Evolutionary conservation across 1,140 invertebrate species (phyloP), one percentile per base, ranked within the genome.

Genomic region (Cherax quadricarinatus): DNA sequence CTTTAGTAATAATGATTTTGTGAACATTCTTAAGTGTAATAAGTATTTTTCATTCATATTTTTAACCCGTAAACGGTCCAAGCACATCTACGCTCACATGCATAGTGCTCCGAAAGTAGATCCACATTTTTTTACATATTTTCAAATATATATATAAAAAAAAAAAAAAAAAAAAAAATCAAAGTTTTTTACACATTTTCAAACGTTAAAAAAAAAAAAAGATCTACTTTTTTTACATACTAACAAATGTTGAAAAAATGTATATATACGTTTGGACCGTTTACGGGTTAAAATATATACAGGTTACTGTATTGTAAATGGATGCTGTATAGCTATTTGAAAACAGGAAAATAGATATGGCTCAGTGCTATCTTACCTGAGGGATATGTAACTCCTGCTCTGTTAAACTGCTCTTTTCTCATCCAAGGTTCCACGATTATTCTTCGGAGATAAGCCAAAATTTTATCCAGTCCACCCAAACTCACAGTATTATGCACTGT

Each of bases 391-490:
- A 79, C 66, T 60, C 48, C 73, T 6, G 73, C 70, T 51, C 41
- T 18, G 5, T 18, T 60, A 79, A 57, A 88, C 48, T 88, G n/a
- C 78, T 80, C 30, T 24, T 75, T 12, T 48, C 86, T 88, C 7
- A 21, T 21, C 86, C 86, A 88, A n/a, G 86, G 86, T 53, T 88
- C 86, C 4, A 12, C 18, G 24, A 88, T 53, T 16, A 88, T 48
- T 41, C 78, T 62, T 6, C 86, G 75, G 4, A 88, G 53, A 24
- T 88, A 80, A 5, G 18, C 78, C 51, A 88, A 49, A 18, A 88
- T 49, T 6, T 62, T 9, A 30, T 81, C 78, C n/a, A 88, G 53
- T 14, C 86, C 86, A 18, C 86, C 86, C 12, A 88, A 60, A 49
- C 62, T 62, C 6, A 66, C 75, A 41, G 14, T 80, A 30, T 80